Base-by-base conservation (phyloP, 2,797 vertebrate genomes). In the Ceryle rudis region DNA sequence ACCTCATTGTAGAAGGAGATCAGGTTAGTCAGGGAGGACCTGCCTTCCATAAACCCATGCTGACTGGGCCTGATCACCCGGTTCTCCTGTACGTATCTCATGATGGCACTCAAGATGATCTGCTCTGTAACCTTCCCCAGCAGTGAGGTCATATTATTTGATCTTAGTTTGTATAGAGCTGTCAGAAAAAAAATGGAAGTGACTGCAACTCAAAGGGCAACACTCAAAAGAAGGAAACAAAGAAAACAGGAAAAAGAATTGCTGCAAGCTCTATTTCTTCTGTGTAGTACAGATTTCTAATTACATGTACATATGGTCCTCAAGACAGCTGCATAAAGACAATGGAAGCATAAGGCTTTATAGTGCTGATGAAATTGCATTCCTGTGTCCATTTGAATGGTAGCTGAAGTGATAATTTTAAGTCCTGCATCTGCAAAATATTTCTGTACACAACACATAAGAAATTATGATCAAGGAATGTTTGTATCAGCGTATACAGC, bases 351-450 rank as follows among this genome's bases (percentile, higher is more conserved):
- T 49, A 77, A 86, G 44, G 41, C 67, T 71, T 70, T 81, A 52
- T 26, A 58, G 31, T 33, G 78, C 33, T 11, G 35, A 66, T 46
- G 54, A 94, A 92, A 95, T n/a, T 41, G 25, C 47, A 82, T 46
- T 64, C 29, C 46, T 81, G 18, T 46, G 28, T 80, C 79, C 77
- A 91, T 95, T 35, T 96, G 55, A 94, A 95, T 74, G 57, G 57
- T 35, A 92, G 89, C 17, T 92, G 66, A 97, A 97, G 77, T 62
- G 71, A 31, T 58, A 90, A 95, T 94, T 97, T 96, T 49, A 96
- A 58, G 41, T n/a, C n/a, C 67, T 93, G 80, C 81, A 92, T 90
- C 55, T 89, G 70, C 55, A 92, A 90, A 97, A 75, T 78, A 92
- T 89, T 52, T 75, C 74, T 1, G 5, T 41, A 84, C 44, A 39